Conservation (phyloP, 2,113 vertebrate species). For the Hystrix brachyura region DNA sequence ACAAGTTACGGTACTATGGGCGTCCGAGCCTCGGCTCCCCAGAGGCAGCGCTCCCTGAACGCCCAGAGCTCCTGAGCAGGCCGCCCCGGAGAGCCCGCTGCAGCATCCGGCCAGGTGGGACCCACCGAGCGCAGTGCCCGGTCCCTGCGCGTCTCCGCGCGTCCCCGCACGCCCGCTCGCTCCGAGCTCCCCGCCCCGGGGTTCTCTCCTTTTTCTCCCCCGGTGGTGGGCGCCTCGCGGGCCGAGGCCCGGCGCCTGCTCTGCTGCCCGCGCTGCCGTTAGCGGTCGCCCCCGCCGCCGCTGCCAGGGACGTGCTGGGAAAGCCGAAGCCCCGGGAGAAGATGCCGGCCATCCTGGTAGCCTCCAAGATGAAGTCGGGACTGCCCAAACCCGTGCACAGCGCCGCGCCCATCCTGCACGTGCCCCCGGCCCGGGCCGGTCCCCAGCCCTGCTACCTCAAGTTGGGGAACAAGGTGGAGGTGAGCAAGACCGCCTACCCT, state of each 20-base stretch:
- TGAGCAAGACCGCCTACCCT: slow-evolving; percentile 89
- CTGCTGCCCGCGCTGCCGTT: slow-evolving; percentile 84
- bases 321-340: slow-evolving; percentile 90
- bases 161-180: neutral
- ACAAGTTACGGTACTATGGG: slow-evolving; percentile 87
- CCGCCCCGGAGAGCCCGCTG: slow-evolving; percentile 56
- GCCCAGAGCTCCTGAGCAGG: slow-evolving; percentile 78
- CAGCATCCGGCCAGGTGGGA: slow-evolving; percentile 69
- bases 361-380: slow-evolving; percentile 99
- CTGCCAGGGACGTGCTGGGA: slow-evolving; percentile 89
- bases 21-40: slow-evolving; percentile 78
- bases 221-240: slow-evolving; percentile 81
- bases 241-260: slow-evolving; percentile 83
- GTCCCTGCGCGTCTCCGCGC: neutral
- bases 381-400: slow-evolving; percentile 98
- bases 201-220: neutral
- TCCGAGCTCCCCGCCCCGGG: slow-evolving; percentile 1
- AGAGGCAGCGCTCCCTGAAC: slow-evolving; percentile 76
- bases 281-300: slow-evolving; percentile 85
- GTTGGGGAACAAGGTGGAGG: slow-evolving; percentile 91
- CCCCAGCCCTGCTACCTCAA: slow-evolving; percentile 93
- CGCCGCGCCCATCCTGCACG: slow-evolving; percentile 94
- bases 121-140: slow-evolving; percentile 26
- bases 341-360: slow-evolving; percentile 98
- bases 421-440: slow-evolving; percentile 90